A percentile compares a stretch with the other conserved stretches of the same genome.
phyloP scores from a whole-genome alignment of 2,888 invertebrate species.

The Brachyptera putata region DNA sequence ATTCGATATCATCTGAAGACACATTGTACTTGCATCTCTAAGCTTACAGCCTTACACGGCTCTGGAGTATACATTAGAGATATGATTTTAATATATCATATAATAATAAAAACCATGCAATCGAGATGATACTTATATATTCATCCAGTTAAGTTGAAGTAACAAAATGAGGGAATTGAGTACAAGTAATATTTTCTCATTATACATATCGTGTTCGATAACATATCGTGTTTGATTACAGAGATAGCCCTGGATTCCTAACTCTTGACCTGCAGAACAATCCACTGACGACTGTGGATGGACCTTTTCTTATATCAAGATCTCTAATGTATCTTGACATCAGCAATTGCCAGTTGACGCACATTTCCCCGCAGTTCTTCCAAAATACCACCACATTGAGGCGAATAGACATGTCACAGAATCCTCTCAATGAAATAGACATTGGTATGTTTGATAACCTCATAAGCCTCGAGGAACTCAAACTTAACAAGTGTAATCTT shows the following conservation, averaged over 20 bases:
- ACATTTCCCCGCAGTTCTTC: slow-evolving; percentile 60
- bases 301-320: slow-evolving; percentile 59
- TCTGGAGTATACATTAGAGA: too few species aligned
- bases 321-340: slow-evolving; percentile 65
- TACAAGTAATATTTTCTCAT: too few species aligned
- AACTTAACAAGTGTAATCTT: slow-evolving; percentile 61
- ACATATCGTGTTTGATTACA: slow-evolving; percentile 47
- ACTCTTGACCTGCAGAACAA: slow-evolving; percentile 67
- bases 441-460: slow-evolving; percentile 59
- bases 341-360: slow-evolving; percentile 58
- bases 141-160: too few species aligned
- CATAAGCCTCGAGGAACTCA: slow-evolving; percentile 60
- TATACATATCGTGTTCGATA: too few species aligned
- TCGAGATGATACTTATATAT: too few species aligned
- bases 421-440: slow-evolving; percentile 57
- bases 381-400: slow-evolving; percentile 61
- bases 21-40: too few species aligned
- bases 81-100: too few species aligned
- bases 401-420: slow-evolving; percentile 65
- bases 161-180: too few species aligned
- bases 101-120: too few species aligned
- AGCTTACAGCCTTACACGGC: too few species aligned
- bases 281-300: slow-evolving; percentile 57
- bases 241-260: slow-evolving; percentile 63
- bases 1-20: too few species aligned